Conservation (phyloP, 2,888 invertebrate genomes). For the Merodon equestris region DNA sequence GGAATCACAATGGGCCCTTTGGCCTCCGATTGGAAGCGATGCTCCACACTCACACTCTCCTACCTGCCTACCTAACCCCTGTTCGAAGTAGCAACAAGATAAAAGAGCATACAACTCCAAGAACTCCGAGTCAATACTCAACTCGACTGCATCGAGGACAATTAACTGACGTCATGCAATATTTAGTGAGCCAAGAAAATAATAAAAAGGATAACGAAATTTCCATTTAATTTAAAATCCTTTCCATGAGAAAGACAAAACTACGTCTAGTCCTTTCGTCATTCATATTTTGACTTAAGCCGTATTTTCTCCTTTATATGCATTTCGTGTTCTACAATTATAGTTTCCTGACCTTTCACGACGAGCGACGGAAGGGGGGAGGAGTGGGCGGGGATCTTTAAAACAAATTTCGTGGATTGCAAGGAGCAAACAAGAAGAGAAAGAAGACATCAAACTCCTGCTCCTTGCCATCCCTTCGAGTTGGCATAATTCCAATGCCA, state of each 20-base stretch:
- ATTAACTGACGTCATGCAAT: conserved; percentile 46
- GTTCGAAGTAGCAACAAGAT: no score
- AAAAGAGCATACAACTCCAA: no score
- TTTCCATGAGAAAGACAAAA: conserved; percentile 18
- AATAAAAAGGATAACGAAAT: conserved; percentile 43
- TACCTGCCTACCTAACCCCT: no score
- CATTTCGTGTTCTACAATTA: conserved; percentile 52
- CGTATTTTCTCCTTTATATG: conserved; percentile 26
- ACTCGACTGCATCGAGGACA: conserved; percentile 27
- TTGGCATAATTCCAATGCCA: conserved; percentile 60
- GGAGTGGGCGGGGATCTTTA: no score
- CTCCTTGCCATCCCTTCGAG: conserved; percentile 2
- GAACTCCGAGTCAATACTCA: not conserved
- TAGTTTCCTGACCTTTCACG: conserved; percentile 60
- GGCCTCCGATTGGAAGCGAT: no score
- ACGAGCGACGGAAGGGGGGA: conserved; percentile 15
- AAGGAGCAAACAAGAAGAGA: not conserved
- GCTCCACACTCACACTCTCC: no score
- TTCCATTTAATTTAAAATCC: conserved; percentile 49
- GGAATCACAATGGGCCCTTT: no score
- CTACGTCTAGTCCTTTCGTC: not conserved
- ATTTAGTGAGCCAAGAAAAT: conserved; percentile 34
- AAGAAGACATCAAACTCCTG: no score
- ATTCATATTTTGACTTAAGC: not conserved
- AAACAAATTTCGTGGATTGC: conserved; percentile 30